Evolutionary conservation across 2,113 vertebrate species (phyloP).

Genomic region (Heterotilapia buettikoferi): DNA sequence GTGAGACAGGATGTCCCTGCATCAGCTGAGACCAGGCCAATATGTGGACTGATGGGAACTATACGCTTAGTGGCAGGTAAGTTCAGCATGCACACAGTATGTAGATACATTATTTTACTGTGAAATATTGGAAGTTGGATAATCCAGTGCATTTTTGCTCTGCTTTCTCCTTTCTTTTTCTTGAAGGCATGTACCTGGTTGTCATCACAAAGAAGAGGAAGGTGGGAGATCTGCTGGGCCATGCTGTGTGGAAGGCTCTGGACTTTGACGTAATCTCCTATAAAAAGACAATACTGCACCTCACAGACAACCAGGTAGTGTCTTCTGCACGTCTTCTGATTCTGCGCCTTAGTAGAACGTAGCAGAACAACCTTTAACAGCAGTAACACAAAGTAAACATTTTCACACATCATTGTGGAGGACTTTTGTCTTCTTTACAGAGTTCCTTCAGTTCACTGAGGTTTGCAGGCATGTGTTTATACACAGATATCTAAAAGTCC

Average conservation of each 20-base stretch:
- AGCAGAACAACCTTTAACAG: neutral
- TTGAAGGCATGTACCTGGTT: conserved; percentile 86
- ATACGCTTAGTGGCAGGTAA: conserved; percentile 90
- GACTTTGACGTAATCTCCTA: conserved; percentile 95
- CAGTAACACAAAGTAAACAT: neutral
- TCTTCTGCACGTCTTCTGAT: neutral
- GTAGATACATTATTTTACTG: neutral
- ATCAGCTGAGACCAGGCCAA: conserved; percentile 82
- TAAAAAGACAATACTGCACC: conserved; percentile 92
- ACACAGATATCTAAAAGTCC: neutral
- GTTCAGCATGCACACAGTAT: neutral
- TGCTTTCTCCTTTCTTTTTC: neutral
- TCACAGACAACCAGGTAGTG: conserved; percentile 91
- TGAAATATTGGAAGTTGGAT: neutral
- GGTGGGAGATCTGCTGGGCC: conserved; percentile 88
- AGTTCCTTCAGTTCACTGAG: neutral
- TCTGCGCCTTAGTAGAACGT: neutral
- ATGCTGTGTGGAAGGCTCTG: conserved; percentile 88
- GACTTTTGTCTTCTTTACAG: neutral
- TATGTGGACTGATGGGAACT: conserved; percentile 92
- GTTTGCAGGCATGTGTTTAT: neutral
- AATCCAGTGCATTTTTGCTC: neutral
- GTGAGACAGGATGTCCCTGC: conserved; percentile 88
- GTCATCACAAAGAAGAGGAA: conserved; percentile 93
- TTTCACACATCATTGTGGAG: neutral